Evolutionary conservation across 2,888 invertebrate species (phyloP), one percentile per base, ranked within the genome.

Genomic region (Alitta virens): DNA sequence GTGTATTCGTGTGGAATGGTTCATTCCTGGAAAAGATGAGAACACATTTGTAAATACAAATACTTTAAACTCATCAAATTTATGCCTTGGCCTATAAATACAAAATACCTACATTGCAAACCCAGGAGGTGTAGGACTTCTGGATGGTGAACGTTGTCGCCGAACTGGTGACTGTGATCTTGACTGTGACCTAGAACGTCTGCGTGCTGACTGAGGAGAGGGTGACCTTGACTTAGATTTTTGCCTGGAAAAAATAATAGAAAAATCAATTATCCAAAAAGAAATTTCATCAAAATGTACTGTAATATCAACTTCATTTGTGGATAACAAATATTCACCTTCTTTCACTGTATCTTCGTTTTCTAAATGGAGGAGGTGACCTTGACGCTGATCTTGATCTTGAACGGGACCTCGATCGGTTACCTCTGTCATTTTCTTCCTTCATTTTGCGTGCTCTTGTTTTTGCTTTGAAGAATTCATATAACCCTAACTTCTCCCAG

Each of bases 391-490:
- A 74, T 42, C 71, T 53, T 21, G 73, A 71, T n/a, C 70, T 53
- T 27, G 74, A 70, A 33, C 64, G 51, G 16, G 67, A 64, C 50
- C 71, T 53, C 23, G 71, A 68, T 65, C 72, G 70, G 25, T 58
- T 42, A 14, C 43, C 53, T 27, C 53, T 52, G 42, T 49, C 40
- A 12, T 53, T 51, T 56, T 77, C 74, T 75, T 93, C 91, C 78
- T 93, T 94, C 77, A 90, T 88, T 78, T 92, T 92, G 71, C 90
- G 88, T 1, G 95, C 94, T 64, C 89, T 87, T 81, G 94, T 92
- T 84, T 98, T 99, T 5, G 94, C 93, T 84, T 94, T 94, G 84
- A 94, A 97, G 84, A 95, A 99, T 84, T 99, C 98, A 82, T 95
- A 96, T 60, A 99, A 86, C 67, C 95, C 97, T 76, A 97, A 86